Percentiles rank a stretch among this genome's conserved stretches.
Evolutionary conservation across 2,113 vertebrate species (phyloP).

Genomic region (Chaetura pelagica): DNA sequence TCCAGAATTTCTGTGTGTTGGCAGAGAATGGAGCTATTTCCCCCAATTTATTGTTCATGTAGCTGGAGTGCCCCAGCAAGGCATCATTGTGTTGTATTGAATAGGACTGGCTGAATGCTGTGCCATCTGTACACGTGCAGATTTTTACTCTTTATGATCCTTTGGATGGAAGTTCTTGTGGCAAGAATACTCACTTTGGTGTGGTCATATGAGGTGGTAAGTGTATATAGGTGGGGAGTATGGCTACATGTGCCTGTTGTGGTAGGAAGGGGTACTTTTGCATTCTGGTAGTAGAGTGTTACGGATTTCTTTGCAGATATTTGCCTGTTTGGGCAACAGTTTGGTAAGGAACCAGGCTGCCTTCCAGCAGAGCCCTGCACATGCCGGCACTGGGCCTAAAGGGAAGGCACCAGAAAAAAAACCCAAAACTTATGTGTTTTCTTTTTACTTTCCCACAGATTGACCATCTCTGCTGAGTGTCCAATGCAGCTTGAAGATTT

Average conservation of each 20-base stretch:
- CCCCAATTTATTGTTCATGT: not conserved
- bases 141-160: not conserved
- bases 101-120: not conserved
- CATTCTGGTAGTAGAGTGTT: not conserved
- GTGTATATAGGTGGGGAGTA: not conserved
- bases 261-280: not conserved
- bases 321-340: not conserved
- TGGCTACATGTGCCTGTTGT: not conserved
- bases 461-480: constrained; percentile 97
- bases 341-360: not conserved
- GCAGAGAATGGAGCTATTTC: constrained; percentile 7
- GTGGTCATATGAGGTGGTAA: not conserved
- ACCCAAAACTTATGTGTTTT: not conserved
- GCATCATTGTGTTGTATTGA: not conserved
- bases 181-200: not conserved
- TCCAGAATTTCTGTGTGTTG: not conserved
- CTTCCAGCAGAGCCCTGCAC: not conserved
- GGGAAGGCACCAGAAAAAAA: not conserved
- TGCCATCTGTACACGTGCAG: not conserved
- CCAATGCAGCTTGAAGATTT: constrained; percentile 99
- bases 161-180: not conserved
- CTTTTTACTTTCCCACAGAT: constrained; percentile 72
- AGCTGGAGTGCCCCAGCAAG: not conserved
- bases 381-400: not conserved
- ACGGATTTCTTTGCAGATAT: not conserved